Evolutionary conservation across 2,113 vertebrate species (phyloP).

Genomic region (Atrichornis clamosus): DNA sequence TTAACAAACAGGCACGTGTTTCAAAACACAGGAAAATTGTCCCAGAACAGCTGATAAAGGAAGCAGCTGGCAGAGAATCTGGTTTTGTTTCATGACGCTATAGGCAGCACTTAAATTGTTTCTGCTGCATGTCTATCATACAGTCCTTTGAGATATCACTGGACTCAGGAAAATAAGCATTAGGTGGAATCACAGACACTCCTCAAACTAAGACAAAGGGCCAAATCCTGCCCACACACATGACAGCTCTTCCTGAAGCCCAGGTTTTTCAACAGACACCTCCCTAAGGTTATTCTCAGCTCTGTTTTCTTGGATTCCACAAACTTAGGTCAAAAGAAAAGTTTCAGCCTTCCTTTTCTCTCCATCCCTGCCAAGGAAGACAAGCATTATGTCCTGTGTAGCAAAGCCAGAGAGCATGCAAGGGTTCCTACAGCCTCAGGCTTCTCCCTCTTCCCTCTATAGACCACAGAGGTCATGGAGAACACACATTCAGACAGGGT

Average conservation of each 20-base stretch:
- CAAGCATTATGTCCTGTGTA: rapidly evolving
- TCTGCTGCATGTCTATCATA: neutral
- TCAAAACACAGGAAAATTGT: neutral
- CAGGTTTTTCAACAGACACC: neutral
- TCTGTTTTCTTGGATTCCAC: neutral
- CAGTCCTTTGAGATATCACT: neutral
- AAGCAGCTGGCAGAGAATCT: neutral
- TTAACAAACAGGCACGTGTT: neutral
- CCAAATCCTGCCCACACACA: neutral
- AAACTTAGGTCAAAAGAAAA: neutral
- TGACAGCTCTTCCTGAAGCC: neutral
- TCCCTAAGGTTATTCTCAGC: neutral
- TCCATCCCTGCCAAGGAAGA: neutral
- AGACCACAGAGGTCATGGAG: neutral
- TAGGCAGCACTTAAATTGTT: neutral
- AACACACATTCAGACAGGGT: rapidly evolving
- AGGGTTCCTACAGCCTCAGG: neutral
- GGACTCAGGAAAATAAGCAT: neutral
- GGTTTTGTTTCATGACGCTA: neutral
- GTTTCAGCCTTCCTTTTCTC: neutral
- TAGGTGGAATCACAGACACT: neutral
- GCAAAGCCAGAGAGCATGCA: neutral
- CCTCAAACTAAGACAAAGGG: neutral
- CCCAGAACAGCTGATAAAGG: neutral
- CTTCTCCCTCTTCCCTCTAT: neutral